Base-by-base conservation (phyloP, 2,888 invertebrate species). In the Sesamia inferens region DNA sequence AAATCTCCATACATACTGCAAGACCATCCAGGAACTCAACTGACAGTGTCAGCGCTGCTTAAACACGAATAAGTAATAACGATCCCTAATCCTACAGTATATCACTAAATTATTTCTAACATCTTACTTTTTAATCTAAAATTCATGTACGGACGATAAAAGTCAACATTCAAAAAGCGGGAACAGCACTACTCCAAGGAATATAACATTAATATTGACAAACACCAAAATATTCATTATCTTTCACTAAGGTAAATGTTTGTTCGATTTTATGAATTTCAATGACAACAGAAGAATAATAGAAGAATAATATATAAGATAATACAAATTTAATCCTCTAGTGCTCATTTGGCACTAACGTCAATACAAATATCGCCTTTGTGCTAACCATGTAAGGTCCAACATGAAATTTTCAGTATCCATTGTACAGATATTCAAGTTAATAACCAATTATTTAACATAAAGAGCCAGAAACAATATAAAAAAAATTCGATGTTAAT, bases 261-360 rank as follows among this genome's bases (percentile, higher is more conserved):
- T 75, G 78, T 58, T 81, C 66, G 11, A 68, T 61, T 55, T 57
- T 48, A 64, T 65, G 44, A 78, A 47, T 72, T 73, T 61, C 71
- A 71, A 76, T 74, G 61, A 54, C 57, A 83, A 72, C 76, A 42
- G 57, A 71, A 74, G 76, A 54, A 82, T 70, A 72, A 42, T 64
- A 62, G 16, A n/a, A n/a, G n/a, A n/a, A n/a, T n/a, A n/a, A n/a
- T n/a, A n/a, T 64, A 19, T 64, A 14, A 16, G 22, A 58, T 61
- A 24, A 51, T 58, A 77, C 31, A 58, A 58, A 51, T 63, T 48
- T 59, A 31, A 76, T 39, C 14, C 47, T 55, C 10, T 67, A 31
- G 61, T 73, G 71, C 75, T 42, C 66, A 31, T 74, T 78, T 81
- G 67, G 66, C 71, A 81, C 71, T 68, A 47, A 51, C 19, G n/a